Evolutionary conservation across 2,888 invertebrate genomes (phyloP).

Genomic region (Caenorhabditis angaria): DNA sequence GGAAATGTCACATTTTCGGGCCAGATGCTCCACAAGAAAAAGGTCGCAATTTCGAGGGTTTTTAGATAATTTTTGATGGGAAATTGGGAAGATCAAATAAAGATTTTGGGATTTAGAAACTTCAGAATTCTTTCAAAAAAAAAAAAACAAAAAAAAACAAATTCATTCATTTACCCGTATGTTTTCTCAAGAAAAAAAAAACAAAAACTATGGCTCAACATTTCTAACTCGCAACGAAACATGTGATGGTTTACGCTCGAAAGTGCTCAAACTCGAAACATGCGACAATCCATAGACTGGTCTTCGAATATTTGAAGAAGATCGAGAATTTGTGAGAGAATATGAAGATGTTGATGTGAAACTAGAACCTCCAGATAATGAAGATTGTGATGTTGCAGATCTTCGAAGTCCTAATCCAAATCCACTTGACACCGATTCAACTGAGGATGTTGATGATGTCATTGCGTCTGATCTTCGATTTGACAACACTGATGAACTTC

Average conservation of each 20-base stretch:
- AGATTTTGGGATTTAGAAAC: background rate
- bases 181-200: background rate
- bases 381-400: conserved; percentile 46
- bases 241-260: conserved; percentile 65
- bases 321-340: conserved; percentile 35
- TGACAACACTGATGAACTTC: conserved; percentile 28
- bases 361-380: conserved; percentile 31
- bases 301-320: conserved; percentile 54
- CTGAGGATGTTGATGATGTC: conserved; percentile 33
- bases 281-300: conserved; percentile 63
- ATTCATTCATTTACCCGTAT: too few species aligned
- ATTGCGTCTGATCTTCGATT: conserved; percentile 31
- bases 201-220: background rate
- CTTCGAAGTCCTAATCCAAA: conserved; percentile 22
- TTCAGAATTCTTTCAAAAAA: conserved; percentile 7
- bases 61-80: background rate
- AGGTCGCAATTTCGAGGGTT: too few species aligned
- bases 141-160: conserved; percentile 16
- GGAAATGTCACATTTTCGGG: background rate
- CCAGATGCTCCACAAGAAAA: background rate
- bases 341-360: conserved; percentile 44
- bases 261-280: conserved; percentile 60
- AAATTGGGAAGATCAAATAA: background rate
- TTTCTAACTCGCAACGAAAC: conserved; percentile 57
- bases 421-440: conserved; percentile 12